phyloP scores from a whole-genome alignment of 2,888 invertebrate genomes.

The Vesta saturnalis region DNA sequence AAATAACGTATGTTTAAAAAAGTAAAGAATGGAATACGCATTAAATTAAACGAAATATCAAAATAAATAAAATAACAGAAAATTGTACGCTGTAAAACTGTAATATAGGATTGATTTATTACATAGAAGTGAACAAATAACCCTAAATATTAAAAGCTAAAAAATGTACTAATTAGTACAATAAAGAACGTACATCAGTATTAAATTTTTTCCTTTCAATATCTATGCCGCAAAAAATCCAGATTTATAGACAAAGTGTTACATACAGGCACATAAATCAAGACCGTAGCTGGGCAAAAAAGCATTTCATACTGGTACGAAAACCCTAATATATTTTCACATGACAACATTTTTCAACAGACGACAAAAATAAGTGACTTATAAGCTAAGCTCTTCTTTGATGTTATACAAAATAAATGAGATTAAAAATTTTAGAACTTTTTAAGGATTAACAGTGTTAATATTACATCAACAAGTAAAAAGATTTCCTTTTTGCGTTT shows the following conservation, averaged over 20 bases:
- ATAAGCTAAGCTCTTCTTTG: background rate
- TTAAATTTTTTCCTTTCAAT: conserved; percentile 2
- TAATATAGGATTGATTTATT: background rate
- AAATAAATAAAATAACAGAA: no score
- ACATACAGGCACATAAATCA: conserved; percentile 8
- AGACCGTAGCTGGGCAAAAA: background rate
- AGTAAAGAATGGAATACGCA: no score
- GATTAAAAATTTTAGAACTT: no score
- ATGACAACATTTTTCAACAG: conserved; percentile 4
- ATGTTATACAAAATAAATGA: no score
- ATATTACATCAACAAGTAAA: no score
- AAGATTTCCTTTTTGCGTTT: no score
- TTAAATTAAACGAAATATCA: no score
- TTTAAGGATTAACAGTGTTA: no score
- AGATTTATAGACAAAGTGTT: conserved; percentile 9
- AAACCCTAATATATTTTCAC: conserved; percentile 10
- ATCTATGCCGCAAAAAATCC: background rate
- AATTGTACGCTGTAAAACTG: no score
- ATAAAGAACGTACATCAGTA: background rate
- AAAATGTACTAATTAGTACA: background rate
- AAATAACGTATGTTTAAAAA: no score
- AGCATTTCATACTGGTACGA: background rate
- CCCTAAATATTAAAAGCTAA: background rate
- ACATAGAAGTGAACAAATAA: background rate
- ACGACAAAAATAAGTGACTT: conserved; percentile 2